phyloP scores from a whole-genome alignment of 2,797 vertebrate species.

The Lacerta viridis region DNA sequence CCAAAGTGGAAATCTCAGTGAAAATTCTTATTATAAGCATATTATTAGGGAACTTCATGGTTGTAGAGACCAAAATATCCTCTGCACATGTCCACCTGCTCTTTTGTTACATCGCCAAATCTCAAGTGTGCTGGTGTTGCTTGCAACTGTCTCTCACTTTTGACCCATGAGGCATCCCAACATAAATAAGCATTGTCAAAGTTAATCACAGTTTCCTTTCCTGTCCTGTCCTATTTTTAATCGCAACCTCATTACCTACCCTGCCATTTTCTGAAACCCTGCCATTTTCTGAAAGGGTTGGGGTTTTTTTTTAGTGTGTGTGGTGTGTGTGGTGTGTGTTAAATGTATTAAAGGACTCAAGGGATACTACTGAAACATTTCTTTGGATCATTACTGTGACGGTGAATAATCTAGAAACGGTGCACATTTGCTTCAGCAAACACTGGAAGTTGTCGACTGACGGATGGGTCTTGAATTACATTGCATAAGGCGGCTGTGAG shows the following conservation, averaged over 20 bases:
- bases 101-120: neutral
- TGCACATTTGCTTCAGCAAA: conserved; percentile 17
- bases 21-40: neutral
- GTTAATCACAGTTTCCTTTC: neutral
- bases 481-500: neutral
- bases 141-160: neutral
- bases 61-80: neutral
- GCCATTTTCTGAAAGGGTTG: conserved; percentile 14
- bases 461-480: neutral
- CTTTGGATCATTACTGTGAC: neutral
- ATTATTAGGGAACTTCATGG: neutral
- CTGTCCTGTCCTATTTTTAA: conserved; percentile 20
- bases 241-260: neutral
- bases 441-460: neutral
- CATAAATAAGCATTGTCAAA: conserved; percentile 10
- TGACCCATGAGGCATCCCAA: neutral
- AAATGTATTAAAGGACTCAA: conserved; percentile 6
- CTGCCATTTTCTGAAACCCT: conserved; percentile 18
- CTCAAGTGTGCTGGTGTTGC: neutral
- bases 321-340: too few relatives aligned
- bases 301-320: too few relatives aligned
- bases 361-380: neutral
- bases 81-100: neutral
- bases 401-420: neutral
- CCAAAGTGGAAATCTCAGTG: neutral